These are phyloP conservation scores for Chondrosia reniformis DNA, from an alignment of 37 sponge, comb jelly and placozoan species.

Conservation along the genomic window DNA sequence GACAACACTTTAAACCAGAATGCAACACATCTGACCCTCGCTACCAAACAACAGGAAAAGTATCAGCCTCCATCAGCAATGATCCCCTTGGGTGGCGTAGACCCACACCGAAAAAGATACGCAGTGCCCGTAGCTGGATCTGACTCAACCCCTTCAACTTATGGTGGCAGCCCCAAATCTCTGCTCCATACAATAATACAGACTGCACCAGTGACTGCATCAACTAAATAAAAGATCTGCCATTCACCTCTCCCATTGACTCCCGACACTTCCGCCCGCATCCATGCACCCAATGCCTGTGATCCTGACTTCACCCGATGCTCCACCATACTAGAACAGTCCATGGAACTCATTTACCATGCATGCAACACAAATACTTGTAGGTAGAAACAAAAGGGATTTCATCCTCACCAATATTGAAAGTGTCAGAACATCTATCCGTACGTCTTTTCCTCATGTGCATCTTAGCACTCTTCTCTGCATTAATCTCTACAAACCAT, in stretches of 20 bases:
- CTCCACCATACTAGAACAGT: background rate
- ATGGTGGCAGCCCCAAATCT: no score
- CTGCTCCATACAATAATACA: background rate
- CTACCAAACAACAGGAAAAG: no score
- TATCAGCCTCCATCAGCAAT: no score
- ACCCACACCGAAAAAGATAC: no score
- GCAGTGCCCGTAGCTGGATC: no score
- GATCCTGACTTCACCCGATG: background rate
- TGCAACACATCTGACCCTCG: no score
- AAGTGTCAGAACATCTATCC: constrained; percentile 10
- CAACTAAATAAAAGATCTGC: background rate
- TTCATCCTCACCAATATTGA: no score
- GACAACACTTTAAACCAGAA: no score
- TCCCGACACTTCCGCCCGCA: constrained; percentile 4
- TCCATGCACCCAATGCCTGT: background rate
- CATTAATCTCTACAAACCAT: no score
- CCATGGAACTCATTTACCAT: constrained; percentile 12
- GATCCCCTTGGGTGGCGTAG: no score
- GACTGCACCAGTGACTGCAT: constrained; percentile 2
- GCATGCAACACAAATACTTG: constrained; percentile 5
- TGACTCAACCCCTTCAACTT: no score
- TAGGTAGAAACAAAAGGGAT: no score
- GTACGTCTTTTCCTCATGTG: background rate
- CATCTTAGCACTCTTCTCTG: background rate
- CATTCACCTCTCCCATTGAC: constrained; percentile 4